A percentile compares a stretch with the other conserved stretches of the same genome.
phyloP scores from a whole-genome alignment of 2,797 vertebrate species.

The Buphagus erythrorhynchus region DNA sequence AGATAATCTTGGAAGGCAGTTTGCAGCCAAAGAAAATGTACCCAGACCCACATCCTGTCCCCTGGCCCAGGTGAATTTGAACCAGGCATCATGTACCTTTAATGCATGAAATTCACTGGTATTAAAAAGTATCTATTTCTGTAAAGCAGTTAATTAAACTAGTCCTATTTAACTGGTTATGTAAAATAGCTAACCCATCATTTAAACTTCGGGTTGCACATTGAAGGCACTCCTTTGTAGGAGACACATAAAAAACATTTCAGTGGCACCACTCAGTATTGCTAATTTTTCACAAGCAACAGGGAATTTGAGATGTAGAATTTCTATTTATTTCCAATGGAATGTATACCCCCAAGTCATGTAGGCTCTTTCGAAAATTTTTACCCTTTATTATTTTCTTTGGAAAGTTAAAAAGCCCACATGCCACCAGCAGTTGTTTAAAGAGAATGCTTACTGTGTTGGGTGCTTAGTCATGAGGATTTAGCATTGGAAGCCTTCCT shows the following conservation, averaged over 20 bases:
- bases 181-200: not conserved
- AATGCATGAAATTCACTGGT: not conserved
- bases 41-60: not conserved
- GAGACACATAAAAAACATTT: not conserved
- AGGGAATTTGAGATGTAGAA: not conserved
- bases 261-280: not conserved
- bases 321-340: slow-evolving; percentile 1
- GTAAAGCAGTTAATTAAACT: slow-evolving; percentile 6
- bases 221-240: not conserved
- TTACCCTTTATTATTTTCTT: slow-evolving; percentile 11
- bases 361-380: not conserved
- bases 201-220: not conserved
- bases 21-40: not conserved
- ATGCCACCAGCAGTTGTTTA: slow-evolving; percentile 15
- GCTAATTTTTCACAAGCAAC: not conserved
- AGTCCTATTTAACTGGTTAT: not conserved
- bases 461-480: slow-evolving; percentile 47
- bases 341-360: not conserved
- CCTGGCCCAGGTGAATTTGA: not conserved
- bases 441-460: slow-evolving; percentile 24
- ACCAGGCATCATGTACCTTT: not conserved
- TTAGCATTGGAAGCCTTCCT: slow-evolving; percentile 34
- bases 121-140: not conserved
- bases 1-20: not conserved
- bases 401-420: slow-evolving; percentile 16